Percentiles rank a stretch among this genome's conserved stretches.
Conservation (phyloP, 2,888 invertebrate species). For the Xylota segnis region DNA sequence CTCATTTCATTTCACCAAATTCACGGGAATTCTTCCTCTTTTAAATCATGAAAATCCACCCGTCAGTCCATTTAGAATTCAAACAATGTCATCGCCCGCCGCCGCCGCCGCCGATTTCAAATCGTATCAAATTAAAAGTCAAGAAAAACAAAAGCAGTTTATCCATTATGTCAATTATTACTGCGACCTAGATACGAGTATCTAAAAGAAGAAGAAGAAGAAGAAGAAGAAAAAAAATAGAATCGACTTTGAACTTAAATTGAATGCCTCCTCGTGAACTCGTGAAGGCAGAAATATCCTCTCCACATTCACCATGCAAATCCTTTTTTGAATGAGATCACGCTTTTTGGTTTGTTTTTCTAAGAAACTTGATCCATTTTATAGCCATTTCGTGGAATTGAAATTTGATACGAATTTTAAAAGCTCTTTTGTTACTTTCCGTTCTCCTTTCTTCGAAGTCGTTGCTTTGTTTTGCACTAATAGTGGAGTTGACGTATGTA, state of each 20-base stretch:
- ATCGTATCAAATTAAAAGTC: constrained; percentile 67
- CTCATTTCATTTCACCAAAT: neutral
- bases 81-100: constrained; percentile 38
- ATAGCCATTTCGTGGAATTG: constrained; percentile 60
- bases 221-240: constrained; percentile 19
- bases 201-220: neutral
- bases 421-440: constrained; percentile 63
- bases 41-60: constrained; percentile 48
- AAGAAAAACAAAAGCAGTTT: constrained; percentile 57
- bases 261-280: constrained; percentile 29
- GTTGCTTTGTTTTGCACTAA: constrained; percentile 31
- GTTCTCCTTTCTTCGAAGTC: constrained; percentile 1
- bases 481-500: neutral
- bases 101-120: constrained; percentile 37
- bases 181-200: constrained; percentile 44
- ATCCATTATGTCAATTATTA: constrained; percentile 66
- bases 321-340: constrained; percentile 69
- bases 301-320: constrained; percentile 62
- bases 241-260: constrained; percentile 34
- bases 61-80: constrained; percentile 41
- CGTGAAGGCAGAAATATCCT: constrained; percentile 24
- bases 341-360: constrained; percentile 62
- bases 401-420: constrained; percentile 71
- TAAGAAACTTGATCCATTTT: constrained; percentile 68
- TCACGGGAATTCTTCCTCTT: neutral